Percentiles rank a stretch among this genome's conserved stretches.
Evolutionary conservation across 2,888 invertebrate species (phyloP).

Genomic region (Chironomus tentans): DNA sequence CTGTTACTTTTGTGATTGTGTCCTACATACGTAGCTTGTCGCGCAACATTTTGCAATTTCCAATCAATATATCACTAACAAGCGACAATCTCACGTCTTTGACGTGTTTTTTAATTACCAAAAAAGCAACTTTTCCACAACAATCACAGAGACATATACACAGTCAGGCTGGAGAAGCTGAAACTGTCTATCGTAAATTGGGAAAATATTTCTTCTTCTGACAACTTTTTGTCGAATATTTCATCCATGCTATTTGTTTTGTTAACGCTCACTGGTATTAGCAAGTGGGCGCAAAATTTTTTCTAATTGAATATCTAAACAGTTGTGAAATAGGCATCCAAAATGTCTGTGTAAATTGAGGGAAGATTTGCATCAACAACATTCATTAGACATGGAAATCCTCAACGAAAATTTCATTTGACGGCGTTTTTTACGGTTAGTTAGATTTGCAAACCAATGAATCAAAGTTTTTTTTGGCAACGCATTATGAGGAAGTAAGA

Average conservation of each 20-base stretch:
- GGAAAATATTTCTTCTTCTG: no score
- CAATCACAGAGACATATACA: no score
- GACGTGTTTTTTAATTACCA: not conserved
- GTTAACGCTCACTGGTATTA: no score
- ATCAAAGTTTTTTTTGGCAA: not conserved
- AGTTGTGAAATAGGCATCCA: not conserved
- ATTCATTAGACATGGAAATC: not conserved
- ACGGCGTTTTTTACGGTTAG: constrained; percentile 16
- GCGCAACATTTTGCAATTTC: not conserved
- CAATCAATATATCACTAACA: not conserved
- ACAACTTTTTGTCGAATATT: no score
- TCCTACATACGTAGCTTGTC: not conserved
- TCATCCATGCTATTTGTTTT: no score
- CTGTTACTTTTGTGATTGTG: not conserved
- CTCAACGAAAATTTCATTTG: not conserved
- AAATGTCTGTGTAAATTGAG: not conserved
- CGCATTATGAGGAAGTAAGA: no score
- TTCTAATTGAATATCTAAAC: not conserved
- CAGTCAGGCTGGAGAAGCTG: no score
- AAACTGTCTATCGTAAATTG: no score
- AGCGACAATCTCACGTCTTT: not conserved
- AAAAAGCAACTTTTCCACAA: not conserved
- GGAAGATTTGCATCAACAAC: not conserved
- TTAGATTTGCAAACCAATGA: constrained; percentile 23
- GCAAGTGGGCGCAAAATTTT: not conserved